phyloP scores from a whole-genome alignment of 2,888 invertebrate genomes.

The Pyrrhia umbra region DNA sequence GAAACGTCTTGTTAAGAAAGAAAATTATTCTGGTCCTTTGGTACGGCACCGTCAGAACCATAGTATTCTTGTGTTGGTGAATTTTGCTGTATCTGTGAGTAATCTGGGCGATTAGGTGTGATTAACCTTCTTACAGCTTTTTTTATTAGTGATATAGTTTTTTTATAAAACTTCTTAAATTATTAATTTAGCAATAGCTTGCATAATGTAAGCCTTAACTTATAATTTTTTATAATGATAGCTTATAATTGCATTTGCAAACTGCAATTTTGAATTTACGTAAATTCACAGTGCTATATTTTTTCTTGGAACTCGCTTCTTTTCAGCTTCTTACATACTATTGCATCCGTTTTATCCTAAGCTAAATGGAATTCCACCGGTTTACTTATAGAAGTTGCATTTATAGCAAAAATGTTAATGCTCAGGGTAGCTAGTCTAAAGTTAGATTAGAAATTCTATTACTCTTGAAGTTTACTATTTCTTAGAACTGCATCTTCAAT shows the following conservation, averaged over 20 bases:
- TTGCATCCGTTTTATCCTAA: not conserved
- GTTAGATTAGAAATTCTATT: constrained; percentile 48
- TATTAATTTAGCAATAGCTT: not conserved
- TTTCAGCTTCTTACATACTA: not conserved
- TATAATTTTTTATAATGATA: not conserved
- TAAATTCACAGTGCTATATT: not conserved
- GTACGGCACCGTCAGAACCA: no score
- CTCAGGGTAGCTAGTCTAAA: constrained; percentile 20
- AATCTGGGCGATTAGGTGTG: not conserved
- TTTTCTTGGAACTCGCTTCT: not conserved
- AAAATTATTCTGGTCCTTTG: not conserved
- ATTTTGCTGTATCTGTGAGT: no score
- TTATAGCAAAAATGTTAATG: constrained; percentile 42
- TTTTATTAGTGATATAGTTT: not conserved
- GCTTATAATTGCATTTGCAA: not conserved
- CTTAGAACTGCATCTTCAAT: constrained; percentile 11
- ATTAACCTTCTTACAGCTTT: not conserved
- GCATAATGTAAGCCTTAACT: not conserved
- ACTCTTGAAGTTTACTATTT: constrained; percentile 25
- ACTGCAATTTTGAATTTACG: not conserved
- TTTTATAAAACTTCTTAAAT: not conserved
- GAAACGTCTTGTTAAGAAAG: no score
- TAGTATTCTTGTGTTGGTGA: no score
- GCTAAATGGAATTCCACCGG: constrained; percentile 21
- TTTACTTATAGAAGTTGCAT: constrained; percentile 29